Percentiles rank a stretch among this genome's conserved stretches.
Evolutionary conservation across 2,888 invertebrate genomes (phyloP).

Genomic region (Drosophila yooni): DNA sequence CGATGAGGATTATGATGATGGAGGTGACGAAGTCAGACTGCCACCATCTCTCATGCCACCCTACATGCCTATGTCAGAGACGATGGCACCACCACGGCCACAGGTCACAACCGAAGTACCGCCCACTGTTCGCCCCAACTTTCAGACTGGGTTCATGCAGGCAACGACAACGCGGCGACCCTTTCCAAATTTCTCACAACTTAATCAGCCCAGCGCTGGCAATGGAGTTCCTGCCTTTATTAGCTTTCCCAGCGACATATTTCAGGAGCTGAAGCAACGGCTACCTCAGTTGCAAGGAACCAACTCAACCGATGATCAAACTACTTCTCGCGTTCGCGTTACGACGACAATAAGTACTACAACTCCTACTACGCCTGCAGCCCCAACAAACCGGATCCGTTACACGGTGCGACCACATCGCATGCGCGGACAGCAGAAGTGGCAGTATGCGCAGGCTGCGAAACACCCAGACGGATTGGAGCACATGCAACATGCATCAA

Average conservation of each 20-base stretch:
- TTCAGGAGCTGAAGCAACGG: slow-evolving; percentile 83
- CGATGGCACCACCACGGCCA: slow-evolving; percentile 84
- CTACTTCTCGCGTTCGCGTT: slow-evolving; percentile 9
- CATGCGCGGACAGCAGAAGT: slow-evolving; percentile 85
- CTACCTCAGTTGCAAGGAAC: slow-evolving; percentile 56
- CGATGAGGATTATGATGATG: slow-evolving; percentile 81
- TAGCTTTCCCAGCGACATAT: slow-evolving; percentile 84
- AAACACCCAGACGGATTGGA: slow-evolving; percentile 73
- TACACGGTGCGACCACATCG: slow-evolving; percentile 85
- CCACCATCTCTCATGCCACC: slow-evolving; percentile 87
- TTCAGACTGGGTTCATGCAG: slow-evolving; percentile 77
- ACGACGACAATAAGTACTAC: slow-evolving; percentile 77
- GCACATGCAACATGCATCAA: slow-evolving; percentile 44
- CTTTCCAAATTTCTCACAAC: slow-evolving; percentile 70
- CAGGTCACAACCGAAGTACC: slow-evolving; percentile 56
- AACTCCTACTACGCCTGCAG: slow-evolving; percentile 65
- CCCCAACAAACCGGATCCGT: slow-evolving; percentile 69
- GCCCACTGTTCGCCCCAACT: slow-evolving; percentile 47
- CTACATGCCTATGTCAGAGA: slow-evolving; percentile 88
- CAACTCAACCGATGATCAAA: slow-evolving; percentile 16
- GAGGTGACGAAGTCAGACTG: slow-evolving; percentile 86
- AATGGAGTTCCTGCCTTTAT: slow-evolving; percentile 83
- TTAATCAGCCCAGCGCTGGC: slow-evolving; percentile 49
- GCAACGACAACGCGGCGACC: slow-evolving; percentile 82
- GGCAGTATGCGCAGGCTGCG: slow-evolving; percentile 84